These are phyloP conservation scores for Dione vanillae DNA, from an alignment of 2,888 invertebrate genomes.

Conservation along the genomic window DNA sequence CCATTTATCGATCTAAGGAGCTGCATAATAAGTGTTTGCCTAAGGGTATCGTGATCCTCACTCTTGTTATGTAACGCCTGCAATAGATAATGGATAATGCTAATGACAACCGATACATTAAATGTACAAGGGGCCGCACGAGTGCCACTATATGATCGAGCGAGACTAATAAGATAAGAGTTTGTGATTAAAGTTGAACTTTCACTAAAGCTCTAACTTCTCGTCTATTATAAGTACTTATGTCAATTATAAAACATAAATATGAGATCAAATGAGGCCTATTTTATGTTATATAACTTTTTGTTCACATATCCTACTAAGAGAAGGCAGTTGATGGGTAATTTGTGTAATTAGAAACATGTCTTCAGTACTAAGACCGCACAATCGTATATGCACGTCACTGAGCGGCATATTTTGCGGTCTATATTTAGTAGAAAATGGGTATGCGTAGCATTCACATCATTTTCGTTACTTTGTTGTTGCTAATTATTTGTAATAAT, in stretches of 20 bases:
- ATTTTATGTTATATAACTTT: conserved; percentile 62
- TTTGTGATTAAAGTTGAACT: conserved; percentile 66
- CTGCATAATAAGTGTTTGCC: conserved; percentile 62
- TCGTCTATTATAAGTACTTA: conserved; percentile 34
- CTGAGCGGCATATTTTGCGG: conserved; percentile 61
- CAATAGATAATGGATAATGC: conserved; percentile 79
- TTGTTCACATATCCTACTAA: conserved; percentile 72
- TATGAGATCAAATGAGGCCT: conserved; percentile 33
- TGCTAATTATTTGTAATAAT: conserved; percentile 57
- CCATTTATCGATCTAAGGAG: conserved; percentile 35
- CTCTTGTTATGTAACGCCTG: conserved; percentile 69
- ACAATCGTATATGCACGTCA: conserved; percentile 56
- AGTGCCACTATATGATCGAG: conserved; percentile 66
- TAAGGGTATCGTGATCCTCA: conserved; percentile 64
- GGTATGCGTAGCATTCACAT: conserved; percentile 49
- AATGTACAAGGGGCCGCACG: conserved; percentile 69
- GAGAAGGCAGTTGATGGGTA: conserved; percentile 64
- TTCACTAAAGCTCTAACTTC: conserved; percentile 68
- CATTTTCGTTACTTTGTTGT: conserved; percentile 63
- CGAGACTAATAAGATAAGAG: conserved; percentile 76
- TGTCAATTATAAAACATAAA: conserved; percentile 41
- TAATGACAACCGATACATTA: conserved; percentile 80
- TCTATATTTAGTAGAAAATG: conserved; percentile 63
- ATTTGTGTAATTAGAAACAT: conserved; percentile 72
- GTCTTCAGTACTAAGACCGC: conserved; percentile 60